These are phyloP conservation scores for Drosophila kambysellisi DNA, from an alignment of 2,888 invertebrate species.

Conservation along the genomic window DNA sequence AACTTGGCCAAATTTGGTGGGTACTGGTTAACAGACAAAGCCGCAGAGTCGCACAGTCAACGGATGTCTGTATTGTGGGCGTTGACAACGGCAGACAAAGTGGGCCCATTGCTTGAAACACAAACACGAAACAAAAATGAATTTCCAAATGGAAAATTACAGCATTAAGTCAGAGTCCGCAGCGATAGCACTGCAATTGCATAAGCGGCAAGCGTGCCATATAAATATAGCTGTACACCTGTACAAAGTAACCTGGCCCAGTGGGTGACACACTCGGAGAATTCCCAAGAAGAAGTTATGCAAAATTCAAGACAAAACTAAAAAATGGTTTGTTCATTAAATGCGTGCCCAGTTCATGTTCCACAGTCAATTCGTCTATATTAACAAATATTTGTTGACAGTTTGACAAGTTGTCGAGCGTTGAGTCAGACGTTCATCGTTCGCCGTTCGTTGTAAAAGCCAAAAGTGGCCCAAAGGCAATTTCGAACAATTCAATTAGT, in stretches of 20 bases:
- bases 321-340: slow-evolving; percentile 36
- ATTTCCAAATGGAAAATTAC: slow-evolving; percentile 45
- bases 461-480: slow-evolving; percentile 36
- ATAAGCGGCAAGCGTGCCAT: slow-evolving; percentile 52
- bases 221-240: slow-evolving; percentile 37
- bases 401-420: slow-evolving; percentile 40
- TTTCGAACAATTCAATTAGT: slow-evolving; percentile 57
- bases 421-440: slow-evolving; percentile 39
- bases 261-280: slow-evolving; percentile 42
- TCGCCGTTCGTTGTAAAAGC: slow-evolving; percentile 11
- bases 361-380: slow-evolving; percentile 41
- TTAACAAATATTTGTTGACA: slow-evolving; percentile 35
- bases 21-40: slow-evolving; percentile 16
- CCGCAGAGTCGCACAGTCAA: slow-evolving; percentile 5
- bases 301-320: slow-evolving; percentile 41
- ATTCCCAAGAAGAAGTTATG: slow-evolving; percentile 53
- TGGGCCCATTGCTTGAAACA: slow-evolving; percentile 28
- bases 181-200: slow-evolving; percentile 43
- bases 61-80: slow-evolving; percentile 31
- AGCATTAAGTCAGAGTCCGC: slow-evolving; percentile 31
- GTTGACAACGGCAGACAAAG: slow-evolving; percentile 40
- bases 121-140: not conserved
- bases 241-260: not conserved
- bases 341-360: slow-evolving; percentile 38
- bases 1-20: slow-evolving; percentile 47